Evolutionary conservation across 2,113 vertebrate species (phyloP).

Genomic region (Penelope pileata): DNA sequence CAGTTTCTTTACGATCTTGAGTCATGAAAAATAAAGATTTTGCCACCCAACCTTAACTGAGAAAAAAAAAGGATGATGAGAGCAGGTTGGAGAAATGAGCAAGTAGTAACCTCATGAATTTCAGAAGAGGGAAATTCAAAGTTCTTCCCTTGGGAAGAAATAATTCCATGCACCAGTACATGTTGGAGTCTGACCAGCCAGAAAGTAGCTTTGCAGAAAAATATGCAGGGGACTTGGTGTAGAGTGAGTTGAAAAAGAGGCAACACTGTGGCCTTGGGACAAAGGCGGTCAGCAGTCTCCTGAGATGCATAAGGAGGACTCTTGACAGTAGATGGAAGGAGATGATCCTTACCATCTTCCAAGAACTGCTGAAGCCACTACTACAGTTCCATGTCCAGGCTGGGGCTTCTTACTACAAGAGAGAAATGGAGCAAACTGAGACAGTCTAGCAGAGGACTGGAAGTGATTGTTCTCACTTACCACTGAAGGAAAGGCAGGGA

Average conservation of each 20-base stretch:
- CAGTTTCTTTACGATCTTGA: not conserved
- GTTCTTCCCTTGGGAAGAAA: not conserved
- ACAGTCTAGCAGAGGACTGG: no score
- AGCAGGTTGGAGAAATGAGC: not conserved
- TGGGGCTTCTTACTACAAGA: not conserved
- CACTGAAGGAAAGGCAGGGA: rapidly evolving
- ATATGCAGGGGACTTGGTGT: rapidly evolving
- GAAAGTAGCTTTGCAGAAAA: not conserved
- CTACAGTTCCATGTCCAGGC: rapidly evolving
- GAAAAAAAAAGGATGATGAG: not conserved
- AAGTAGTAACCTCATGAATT: not conserved
- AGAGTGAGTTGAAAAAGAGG: not conserved
- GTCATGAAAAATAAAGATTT: not conserved
- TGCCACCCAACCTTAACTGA: not conserved
- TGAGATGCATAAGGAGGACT: not conserved
- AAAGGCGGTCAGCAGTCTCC: rapidly evolving
- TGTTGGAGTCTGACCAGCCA: rapidly evolving
- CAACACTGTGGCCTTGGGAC: not conserved
- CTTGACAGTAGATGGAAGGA: not conserved
- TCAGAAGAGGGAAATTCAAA: not conserved
- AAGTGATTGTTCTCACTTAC: no score
- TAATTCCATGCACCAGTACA: not conserved
- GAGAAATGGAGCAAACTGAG: not conserved
- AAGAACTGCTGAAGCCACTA: not conserved
- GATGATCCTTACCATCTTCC: not conserved